A percentile compares a stretch with the other conserved stretches of the same genome.
Conservation (phyloP, 2,888 invertebrate species). For the Argyresthia albistria region DNA sequence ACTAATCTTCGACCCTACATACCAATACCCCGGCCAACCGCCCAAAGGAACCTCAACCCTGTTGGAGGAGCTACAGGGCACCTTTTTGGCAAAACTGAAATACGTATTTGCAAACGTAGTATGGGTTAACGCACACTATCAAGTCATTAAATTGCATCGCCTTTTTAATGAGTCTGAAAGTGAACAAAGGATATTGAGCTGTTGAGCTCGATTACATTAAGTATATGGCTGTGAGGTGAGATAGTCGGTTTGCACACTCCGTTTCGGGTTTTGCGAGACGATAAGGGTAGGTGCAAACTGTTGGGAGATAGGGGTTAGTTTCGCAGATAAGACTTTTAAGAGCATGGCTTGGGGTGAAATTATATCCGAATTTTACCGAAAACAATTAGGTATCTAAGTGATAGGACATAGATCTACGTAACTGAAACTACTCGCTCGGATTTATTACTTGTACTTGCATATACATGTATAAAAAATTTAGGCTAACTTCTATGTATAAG, state of each 20-base stretch:
- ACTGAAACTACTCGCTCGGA: too few relatives aligned
- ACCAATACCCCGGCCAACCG: slow-evolving; percentile 43
- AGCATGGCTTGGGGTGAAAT: not conserved
- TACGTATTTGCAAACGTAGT: slow-evolving; percentile 63
- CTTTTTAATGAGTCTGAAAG: slow-evolving; percentile 73
- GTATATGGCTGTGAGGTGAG: slow-evolving; percentile 50
- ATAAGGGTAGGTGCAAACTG: not conserved
- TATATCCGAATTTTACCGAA: too few relatives aligned
- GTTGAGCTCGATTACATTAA: slow-evolving; percentile 70
- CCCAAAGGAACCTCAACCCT: too few relatives aligned
- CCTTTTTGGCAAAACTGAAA: slow-evolving; percentile 20
- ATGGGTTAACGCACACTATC: slow-evolving; percentile 71
- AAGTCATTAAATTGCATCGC: slow-evolving; percentile 73
- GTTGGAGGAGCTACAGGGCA: not conserved
- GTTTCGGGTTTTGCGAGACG: not conserved
- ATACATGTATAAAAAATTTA: too few relatives aligned
- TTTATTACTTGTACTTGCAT: too few relatives aligned
- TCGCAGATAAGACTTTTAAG: not conserved
- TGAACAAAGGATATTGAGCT: slow-evolving; percentile 71
- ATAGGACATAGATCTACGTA: too few relatives aligned
- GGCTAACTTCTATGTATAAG: too few relatives aligned
- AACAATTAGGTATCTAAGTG: too few relatives aligned
- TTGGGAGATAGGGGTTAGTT: not conserved
- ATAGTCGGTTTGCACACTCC: slow-evolving; percentile 35
- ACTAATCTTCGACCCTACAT: slow-evolving; percentile 72